Percentiles rank a stretch among this genome's conserved stretches.
Conservation (phyloP, 2,797 vertebrate genomes). For the Glyptemys insculpta region DNA sequence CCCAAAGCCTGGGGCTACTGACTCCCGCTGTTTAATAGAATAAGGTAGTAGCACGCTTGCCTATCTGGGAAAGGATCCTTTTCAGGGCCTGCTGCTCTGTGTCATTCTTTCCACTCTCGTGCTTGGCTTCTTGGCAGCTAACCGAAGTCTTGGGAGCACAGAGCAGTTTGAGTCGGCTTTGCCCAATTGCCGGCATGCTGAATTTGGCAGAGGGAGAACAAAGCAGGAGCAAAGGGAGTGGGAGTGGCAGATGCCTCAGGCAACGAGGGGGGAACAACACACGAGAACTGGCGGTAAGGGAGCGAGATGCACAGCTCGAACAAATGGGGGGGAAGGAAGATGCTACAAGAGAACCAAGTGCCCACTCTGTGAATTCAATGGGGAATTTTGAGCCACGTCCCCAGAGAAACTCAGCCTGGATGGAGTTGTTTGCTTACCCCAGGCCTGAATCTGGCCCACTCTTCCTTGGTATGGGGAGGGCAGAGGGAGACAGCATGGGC, state of each 20-base stretch:
- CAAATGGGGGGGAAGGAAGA: background rate
- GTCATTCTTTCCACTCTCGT: background rate
- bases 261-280: background rate
- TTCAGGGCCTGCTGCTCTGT: background rate
- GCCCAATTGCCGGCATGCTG: background rate
- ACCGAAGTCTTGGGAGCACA: background rate
- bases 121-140: background rate
- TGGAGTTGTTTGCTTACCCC: background rate
- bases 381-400: background rate
- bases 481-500: no score
- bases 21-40: background rate
- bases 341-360: background rate
- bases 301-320: background rate
- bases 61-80: background rate
- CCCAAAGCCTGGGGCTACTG: background rate
- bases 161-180: background rate
- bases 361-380: background rate
- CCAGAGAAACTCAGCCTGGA: background rate
- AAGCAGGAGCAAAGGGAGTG: background rate
- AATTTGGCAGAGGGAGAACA: background rate
- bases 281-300: background rate
- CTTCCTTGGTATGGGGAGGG: background rate
- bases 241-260: background rate
- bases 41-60: background rate
- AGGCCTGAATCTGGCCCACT: fast-evolving